phyloP scores from a whole-genome alignment of 2,113 vertebrate species.

The Athene cunicularia region DNA sequence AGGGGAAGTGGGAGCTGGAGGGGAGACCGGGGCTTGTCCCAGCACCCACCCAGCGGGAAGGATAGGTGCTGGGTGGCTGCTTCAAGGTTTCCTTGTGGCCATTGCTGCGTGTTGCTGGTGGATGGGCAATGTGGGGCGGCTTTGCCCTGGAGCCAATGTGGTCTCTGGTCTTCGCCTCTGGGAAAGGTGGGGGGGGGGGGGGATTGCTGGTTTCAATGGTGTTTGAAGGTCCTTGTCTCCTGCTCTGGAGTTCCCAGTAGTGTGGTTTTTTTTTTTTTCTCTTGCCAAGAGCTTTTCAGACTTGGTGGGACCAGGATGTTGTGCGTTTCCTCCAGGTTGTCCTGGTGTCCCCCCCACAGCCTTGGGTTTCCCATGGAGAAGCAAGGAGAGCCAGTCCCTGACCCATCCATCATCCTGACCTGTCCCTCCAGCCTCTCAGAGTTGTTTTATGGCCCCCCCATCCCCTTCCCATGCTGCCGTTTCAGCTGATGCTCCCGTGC shows the following conservation, averaged over 20 bases:
- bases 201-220: neutral
- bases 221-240: neutral
- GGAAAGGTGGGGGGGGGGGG: neutral
- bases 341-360: neutral
- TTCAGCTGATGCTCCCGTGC: neutral
- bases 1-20: neutral
- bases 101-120: neutral
- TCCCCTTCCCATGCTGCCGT: neutral
- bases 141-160: neutral
- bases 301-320: neutral
- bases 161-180: too few species aligned
- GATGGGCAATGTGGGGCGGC: neutral
- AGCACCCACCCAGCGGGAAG: neutral
- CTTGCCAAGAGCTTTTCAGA: neutral
- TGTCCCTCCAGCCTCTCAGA: neutral
- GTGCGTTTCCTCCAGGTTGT: neutral
- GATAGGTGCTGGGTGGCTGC: accelerated
- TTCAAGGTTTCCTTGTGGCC: neutral
- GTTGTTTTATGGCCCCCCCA: neutral
- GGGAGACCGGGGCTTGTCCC: too few species aligned
- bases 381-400: neutral
- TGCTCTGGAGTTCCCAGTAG: neutral
- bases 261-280: neutral
- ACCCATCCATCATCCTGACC: neutral
- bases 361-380: neutral